Conservation (phyloP, 2,797 vertebrate species). For the Paedocypris micromegethes region DNA sequence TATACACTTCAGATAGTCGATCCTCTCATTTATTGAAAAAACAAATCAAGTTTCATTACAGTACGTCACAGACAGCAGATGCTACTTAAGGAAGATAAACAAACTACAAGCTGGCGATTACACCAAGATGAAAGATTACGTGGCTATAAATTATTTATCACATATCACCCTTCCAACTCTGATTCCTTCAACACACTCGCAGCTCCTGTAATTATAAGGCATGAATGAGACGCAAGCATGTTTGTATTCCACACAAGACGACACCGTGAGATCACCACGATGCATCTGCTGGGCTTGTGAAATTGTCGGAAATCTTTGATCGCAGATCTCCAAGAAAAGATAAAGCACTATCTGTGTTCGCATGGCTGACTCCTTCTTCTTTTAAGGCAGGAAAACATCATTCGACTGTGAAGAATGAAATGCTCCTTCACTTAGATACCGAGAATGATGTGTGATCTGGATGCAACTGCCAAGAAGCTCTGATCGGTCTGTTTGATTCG, state of each 20-base stretch:
- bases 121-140: conserved; percentile 48
- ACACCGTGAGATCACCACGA: conserved; percentile 16
- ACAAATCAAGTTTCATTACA: conserved; percentile 44
- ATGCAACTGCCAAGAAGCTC: conserved; percentile 7
- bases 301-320: conserved; percentile 23
- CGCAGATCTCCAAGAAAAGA: conserved; percentile 17
- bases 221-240: conserved; percentile 33
- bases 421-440: conserved; percentile 14
- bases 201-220: conserved; percentile 39
- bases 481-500: conserved; percentile 21
- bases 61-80: conserved; percentile 50
- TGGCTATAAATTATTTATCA: conserved; percentile 45
- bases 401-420: conserved; percentile 19
- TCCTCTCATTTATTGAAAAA: conserved; percentile 41
- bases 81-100: conserved; percentile 50
- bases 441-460: conserved; percentile 23
- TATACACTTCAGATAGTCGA: conserved; percentile 11
- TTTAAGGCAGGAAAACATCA: conserved; percentile 15
- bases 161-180: conserved; percentile 11
- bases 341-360: conserved; percentile 17
- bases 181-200: conserved; percentile 29
- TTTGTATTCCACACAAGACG: conserved; percentile 32
- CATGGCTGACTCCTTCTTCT: neutral
- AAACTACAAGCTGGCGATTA: conserved; percentile 48
- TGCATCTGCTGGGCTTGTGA: conserved; percentile 30